These are phyloP conservation scores for Lepilemur septentrionalis DNA, from an alignment of 2,797 vertebrate species.

Conservation along the genomic window DNA sequence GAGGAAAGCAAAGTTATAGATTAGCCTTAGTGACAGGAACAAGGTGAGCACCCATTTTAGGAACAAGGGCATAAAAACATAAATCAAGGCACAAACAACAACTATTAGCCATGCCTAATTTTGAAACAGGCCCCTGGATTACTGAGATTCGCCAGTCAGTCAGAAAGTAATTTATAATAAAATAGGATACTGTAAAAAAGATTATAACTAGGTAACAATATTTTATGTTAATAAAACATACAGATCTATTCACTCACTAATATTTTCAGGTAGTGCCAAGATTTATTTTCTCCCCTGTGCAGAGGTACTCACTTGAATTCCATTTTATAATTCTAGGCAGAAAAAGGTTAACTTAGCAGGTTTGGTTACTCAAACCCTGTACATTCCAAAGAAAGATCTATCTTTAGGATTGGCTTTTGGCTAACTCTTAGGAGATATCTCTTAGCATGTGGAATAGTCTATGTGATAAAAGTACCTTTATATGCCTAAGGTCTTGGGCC, in stretches of 20 bases:
- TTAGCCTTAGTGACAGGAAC: background rate
- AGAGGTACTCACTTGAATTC: background rate
- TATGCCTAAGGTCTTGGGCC: no score
- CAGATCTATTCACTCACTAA: background rate
- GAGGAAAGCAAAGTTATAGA: background rate
- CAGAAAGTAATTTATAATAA: background rate
- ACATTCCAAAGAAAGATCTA: background rate
- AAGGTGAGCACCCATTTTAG: background rate
- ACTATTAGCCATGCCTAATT: background rate
- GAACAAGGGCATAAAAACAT: background rate
- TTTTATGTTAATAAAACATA: background rate
- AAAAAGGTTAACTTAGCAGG: background rate
- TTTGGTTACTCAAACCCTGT: background rate
- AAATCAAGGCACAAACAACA: background rate
- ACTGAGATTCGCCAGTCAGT: background rate
- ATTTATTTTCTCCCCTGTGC: rapidly evolving
- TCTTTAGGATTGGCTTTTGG: background rate
- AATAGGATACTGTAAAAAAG: background rate
- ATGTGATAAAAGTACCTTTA: background rate
- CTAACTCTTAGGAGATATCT: background rate
- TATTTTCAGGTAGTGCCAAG: background rate
- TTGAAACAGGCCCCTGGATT: background rate
- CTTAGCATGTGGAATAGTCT: background rate
- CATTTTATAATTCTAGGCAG: background rate
- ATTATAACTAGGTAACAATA: background rate